These are phyloP conservation scores for Ectobius pallidus DNA, from an alignment of 2,888 invertebrate genomes.

Conservation along the genomic window DNA sequence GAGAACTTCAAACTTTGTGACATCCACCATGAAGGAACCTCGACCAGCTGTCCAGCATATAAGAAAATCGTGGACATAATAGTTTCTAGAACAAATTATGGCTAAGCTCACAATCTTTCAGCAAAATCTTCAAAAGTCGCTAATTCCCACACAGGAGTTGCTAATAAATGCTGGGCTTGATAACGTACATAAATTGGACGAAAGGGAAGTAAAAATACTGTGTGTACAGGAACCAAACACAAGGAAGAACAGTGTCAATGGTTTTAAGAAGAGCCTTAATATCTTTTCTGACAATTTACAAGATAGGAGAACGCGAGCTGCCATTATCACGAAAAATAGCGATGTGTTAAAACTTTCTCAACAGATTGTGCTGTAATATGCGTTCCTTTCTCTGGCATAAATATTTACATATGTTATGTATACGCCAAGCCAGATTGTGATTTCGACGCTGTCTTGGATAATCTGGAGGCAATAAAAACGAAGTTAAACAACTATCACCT, in stretches of 20 bases:
- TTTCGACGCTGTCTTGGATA: neutral
- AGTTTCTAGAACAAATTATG: neutral
- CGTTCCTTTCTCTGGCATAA: neutral
- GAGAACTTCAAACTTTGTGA: neutral
- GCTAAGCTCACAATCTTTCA: neutral
- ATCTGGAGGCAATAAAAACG: no score
- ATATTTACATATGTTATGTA: neutral
- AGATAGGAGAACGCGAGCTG: no score
- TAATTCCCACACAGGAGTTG: neutral
- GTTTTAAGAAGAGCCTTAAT: neutral
- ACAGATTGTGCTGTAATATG: neutral
- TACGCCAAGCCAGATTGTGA: neutral
- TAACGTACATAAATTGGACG: no score
- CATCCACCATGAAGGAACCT: neutral
- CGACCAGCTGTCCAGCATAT: neutral
- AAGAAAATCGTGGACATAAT: neutral
- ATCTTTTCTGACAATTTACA: no score
- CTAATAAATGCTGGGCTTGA: neutral
- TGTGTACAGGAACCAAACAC: neutral
- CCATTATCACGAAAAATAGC: neutral
- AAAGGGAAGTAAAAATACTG: no score
- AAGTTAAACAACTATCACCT: neutral
- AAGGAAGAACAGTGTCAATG: neutral
- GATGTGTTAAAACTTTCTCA: neutral
- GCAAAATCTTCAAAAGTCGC: neutral